These are phyloP conservation scores for Ascaphus truei DNA, from an alignment of 2,113 vertebrate species.

Conservation along the genomic window DNA sequence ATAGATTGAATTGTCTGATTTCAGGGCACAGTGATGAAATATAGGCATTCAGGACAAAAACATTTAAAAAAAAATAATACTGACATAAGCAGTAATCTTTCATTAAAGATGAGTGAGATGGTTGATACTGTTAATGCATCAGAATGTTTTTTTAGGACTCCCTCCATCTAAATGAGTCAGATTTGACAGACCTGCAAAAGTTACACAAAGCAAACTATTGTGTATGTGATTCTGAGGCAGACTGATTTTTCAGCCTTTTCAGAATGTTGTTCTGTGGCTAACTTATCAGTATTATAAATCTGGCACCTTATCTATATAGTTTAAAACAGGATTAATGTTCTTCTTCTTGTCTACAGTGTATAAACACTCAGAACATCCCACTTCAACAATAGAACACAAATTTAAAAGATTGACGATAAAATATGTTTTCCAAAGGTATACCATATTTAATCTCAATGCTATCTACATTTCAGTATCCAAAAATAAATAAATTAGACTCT, in stretches of 20 bases:
- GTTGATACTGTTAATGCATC: too few relatives aligned
- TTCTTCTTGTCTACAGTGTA: slow-evolving; percentile 1
- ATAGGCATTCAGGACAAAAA: too few relatives aligned
- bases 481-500: background rate
- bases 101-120: too few relatives aligned
- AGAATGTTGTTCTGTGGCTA: background rate
- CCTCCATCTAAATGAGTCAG: too few relatives aligned
- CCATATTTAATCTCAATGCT: background rate
- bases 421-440: too few relatives aligned
- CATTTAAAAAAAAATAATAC: too few relatives aligned
- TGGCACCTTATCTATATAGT: slow-evolving; percentile 4
- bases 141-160: too few relatives aligned
- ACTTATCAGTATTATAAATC: slow-evolving; percentile 14
- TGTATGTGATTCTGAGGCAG: background rate
- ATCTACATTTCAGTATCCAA: background rate
- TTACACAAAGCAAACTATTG: background rate
- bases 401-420: slow-evolving; percentile 21
- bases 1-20: too few relatives aligned
- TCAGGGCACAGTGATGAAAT: too few relatives aligned
- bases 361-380: background rate
- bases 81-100: too few relatives aligned
- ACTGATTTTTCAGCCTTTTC: too few relatives aligned
- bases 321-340: slow-evolving; percentile 17
- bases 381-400: slow-evolving; percentile 2
- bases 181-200: too few relatives aligned